A percentile compares a stretch with the other conserved stretches of the same genome.
Evolutionary conservation across 2,113 vertebrate genomes (phyloP).

Genomic region (zebrafish (Danio rerio)): DNA sequence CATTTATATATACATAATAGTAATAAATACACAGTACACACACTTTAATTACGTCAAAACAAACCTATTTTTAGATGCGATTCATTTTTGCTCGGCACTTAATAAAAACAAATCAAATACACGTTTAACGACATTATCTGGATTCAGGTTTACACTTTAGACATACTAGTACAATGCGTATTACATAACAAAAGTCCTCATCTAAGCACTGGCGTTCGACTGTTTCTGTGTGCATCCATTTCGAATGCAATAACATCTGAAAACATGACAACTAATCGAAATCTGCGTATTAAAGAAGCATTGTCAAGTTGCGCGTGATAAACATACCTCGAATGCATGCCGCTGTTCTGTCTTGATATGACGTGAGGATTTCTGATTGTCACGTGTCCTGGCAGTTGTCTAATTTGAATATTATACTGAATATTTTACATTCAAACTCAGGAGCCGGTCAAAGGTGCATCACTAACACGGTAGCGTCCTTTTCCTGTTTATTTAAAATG

Average conservation of each 20-base stretch:
- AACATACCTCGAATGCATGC: not conserved
- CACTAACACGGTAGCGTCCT: not conserved
- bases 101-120: no score
- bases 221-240: conserved; percentile 14
- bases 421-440: conserved; percentile 14
- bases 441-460: not conserved
- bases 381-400: not conserved
- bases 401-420: not conserved
- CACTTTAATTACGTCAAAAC: no score
- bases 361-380: not conserved
- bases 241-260: conserved; percentile 27
- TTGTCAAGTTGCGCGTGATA: no score
- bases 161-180: not conserved
- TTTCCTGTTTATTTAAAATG: not conserved
- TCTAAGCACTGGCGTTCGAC: conserved; percentile 14
- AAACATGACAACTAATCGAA: not conserved
- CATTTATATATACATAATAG: no score
- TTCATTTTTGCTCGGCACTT: no score
- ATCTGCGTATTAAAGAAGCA: not conserved
- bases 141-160: conserved; percentile 1
- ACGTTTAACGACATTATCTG: not conserved
- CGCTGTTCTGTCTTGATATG: conserved; percentile 8
- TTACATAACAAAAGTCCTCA: not conserved
- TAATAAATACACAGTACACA: no score
- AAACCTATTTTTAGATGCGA: no score